phyloP scores from a whole-genome alignment of 2,888 invertebrate genomes.

The Gandaritis pyraliata region DNA sequence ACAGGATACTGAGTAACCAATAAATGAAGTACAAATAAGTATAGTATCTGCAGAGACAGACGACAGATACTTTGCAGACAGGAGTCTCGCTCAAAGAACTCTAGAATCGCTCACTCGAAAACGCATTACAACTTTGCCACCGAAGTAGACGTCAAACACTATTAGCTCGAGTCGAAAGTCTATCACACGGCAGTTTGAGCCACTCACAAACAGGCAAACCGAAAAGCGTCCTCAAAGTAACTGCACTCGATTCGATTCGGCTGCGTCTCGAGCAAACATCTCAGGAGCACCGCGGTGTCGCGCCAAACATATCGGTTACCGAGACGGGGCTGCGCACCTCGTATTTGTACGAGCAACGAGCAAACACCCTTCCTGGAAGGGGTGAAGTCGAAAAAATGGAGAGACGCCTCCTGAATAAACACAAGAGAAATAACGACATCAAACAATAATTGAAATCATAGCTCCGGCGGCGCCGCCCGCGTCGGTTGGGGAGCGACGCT shows the following conservation, averaged over 20 bases:
- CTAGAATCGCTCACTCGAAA: slow-evolving; percentile 21
- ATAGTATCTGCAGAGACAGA: slow-evolving; percentile 3
- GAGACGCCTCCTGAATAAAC: slow-evolving; percentile 78
- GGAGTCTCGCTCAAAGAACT: slow-evolving; percentile 23
- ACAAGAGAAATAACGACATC: slow-evolving; percentile 80
- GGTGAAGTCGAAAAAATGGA: slow-evolving; percentile 76
- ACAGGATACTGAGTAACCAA: background rate
- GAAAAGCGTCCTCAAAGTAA: slow-evolving; percentile 53
- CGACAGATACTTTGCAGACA: slow-evolving; percentile 9
- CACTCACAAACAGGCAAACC: slow-evolving; percentile 33
- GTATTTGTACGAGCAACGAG: slow-evolving; percentile 68
- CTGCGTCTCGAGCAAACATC: slow-evolving; percentile 71
- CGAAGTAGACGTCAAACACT: slow-evolving; percentile 31
- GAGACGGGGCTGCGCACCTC: slow-evolving; percentile 64
- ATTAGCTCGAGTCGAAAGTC: slow-evolving; percentile 30
- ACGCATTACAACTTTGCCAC: slow-evolving; percentile 30
- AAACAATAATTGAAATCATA: slow-evolving; percentile 83
- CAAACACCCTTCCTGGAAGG: slow-evolving; percentile 55
- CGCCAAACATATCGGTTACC: slow-evolving; percentile 79
- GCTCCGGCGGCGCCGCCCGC: slow-evolving; percentile 54
- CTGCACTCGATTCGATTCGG: slow-evolving; percentile 72
- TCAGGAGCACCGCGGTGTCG: slow-evolving; percentile 42
- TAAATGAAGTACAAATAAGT: slow-evolving; percentile 4
- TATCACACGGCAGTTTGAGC: slow-evolving; percentile 37
- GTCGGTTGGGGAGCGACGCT: slow-evolving; percentile 50